These are phyloP conservation scores for Sycophila texana DNA, from an alignment of 2,888 invertebrate genomes.

Conservation along the genomic window DNA sequence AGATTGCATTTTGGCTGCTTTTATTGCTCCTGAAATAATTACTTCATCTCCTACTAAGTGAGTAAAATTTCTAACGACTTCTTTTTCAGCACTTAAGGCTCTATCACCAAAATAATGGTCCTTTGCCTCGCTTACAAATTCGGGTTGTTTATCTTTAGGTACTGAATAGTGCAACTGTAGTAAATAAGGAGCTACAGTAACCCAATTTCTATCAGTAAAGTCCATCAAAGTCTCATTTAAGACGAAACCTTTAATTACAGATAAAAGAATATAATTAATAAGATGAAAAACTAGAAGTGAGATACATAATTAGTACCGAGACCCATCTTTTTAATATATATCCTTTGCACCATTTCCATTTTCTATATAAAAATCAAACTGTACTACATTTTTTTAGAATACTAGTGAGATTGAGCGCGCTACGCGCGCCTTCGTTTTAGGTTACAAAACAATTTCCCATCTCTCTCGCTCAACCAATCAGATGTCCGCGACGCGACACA, in stretches of 20 bases:
- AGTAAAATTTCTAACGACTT: constrained; percentile 12
- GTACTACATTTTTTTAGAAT: no score
- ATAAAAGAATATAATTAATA: neutral
- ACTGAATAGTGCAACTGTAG: constrained; percentile 80
- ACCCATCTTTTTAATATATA: no score
- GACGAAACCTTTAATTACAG: constrained; percentile 31
- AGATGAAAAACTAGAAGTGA: no score
- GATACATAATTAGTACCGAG: no score
- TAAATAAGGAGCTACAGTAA: constrained; percentile 61
- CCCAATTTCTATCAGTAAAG: constrained; percentile 26
- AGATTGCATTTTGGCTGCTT: constrained; percentile 38
- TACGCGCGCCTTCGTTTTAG: no score
- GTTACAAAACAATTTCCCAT: no score
- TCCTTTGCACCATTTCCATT: no score
- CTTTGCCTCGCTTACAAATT: constrained; percentile 71
- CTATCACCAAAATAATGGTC: constrained; percentile 16
- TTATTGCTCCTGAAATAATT: constrained; percentile 13
- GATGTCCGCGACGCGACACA: no score
- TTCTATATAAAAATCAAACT: no score
- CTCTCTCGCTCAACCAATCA: no score
- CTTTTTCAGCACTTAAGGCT: constrained; percentile 1
- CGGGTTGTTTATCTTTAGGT: constrained; percentile 74
- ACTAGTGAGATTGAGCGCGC: no score
- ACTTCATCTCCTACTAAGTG: constrained; percentile 24
- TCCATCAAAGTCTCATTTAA: constrained; percentile 24